Evolutionary conservation across 2,113 vertebrate species (phyloP).

Genomic region (Mesocricetus auratus): DNA sequence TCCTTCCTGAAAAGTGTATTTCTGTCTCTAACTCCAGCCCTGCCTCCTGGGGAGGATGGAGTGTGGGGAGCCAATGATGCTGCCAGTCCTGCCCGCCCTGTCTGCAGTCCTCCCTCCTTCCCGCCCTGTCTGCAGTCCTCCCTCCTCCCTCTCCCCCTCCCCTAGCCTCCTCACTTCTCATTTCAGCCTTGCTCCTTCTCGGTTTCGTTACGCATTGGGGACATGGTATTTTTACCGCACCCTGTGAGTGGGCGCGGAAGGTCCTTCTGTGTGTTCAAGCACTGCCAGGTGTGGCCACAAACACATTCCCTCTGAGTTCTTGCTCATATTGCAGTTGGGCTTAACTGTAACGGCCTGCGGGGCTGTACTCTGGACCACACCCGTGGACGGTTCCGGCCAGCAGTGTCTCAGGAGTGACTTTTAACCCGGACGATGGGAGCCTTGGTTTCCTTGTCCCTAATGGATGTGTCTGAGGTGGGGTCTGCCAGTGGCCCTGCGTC

Average conservation of each 20-base stretch:
- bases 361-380: neutral
- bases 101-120: neutral
- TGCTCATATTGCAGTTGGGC: neutral
- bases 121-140: neutral
- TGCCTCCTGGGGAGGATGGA: conserved; percentile 67
- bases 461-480: neutral
- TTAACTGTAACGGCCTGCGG: rapidly evolving
- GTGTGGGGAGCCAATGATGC: conserved; percentile 44
- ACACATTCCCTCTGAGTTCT: neutral
- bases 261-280: neutral
- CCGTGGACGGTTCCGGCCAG: neutral
- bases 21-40: conserved; percentile 78
- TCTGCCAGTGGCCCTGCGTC: neutral
- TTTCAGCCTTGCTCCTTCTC: neutral
- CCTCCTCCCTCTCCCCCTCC: rapidly evolving
- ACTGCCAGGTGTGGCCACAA: neutral
- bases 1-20: conserved; percentile 84
- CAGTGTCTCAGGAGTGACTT: neutral
- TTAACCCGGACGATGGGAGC: rapidly evolving
- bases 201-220: neutral
- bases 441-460: neutral
- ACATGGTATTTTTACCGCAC: neutral
- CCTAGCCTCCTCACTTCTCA: neutral
- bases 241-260: neutral
- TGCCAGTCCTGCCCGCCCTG: neutral